Conservation (phyloP, 2,113 vertebrate species). For the Sapayoa aenigma region DNA sequence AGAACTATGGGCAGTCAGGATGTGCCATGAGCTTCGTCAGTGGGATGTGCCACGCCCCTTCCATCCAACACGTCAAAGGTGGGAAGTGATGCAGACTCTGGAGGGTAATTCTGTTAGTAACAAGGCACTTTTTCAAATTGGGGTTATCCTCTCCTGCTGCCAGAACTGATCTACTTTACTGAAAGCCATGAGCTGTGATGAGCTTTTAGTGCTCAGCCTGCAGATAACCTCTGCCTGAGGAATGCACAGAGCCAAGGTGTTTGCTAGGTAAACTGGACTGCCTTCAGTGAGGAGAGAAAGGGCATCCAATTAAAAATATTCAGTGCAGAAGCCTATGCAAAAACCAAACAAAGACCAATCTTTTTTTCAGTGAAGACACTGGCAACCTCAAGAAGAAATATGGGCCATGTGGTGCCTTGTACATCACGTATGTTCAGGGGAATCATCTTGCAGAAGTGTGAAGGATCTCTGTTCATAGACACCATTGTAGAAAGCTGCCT, state of each 20-base stretch:
- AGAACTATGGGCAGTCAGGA: neutral
- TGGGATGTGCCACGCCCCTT: neutral
- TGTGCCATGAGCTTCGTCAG: accelerated
- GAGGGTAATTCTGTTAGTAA: neutral
- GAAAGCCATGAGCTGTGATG: neutral
- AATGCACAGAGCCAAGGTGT: neutral
- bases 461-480: neutral
- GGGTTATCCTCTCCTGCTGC: neutral
- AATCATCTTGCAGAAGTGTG: neutral
- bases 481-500: neutral
- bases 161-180: neutral
- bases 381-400: accelerated
- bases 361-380: neutral
- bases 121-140: neutral
- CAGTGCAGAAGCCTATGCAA: neutral
- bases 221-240: neutral
- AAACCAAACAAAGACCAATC: neutral
- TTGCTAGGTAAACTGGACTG: neutral
- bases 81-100: neutral
- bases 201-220: neutral
- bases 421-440: accelerated
- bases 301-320: neutral
- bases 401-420: neutral
- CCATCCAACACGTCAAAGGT: accelerated
- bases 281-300: neutral